Base-by-base conservation (phyloP, 2,113 vertebrate genomes). In the Osmerus eperlanus region DNA sequence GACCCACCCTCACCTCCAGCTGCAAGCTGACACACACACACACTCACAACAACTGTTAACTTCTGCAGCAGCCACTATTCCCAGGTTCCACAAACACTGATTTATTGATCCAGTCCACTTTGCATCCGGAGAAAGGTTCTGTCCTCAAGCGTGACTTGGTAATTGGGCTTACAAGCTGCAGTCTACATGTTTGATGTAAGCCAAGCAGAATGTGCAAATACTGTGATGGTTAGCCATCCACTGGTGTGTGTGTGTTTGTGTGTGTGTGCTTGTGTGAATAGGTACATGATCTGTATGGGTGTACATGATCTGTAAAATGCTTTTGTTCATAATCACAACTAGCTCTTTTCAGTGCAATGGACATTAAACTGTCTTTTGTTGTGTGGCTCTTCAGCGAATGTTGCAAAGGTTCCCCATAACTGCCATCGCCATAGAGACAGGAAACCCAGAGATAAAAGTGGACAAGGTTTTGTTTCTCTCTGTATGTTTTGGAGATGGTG, bases 301-400 rank as follows among this genome's bases (percentile, higher is more conserved):
- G 9, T 47, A 47, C 41, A 47, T 47, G 77, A 83, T 83, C 79
- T 55, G 53, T 13, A 55, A 61, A 53, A 47, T 41, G 60, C 67
- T 72, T 70, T 83, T 83, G 72, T 80, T 25, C 52, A 53, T 51
- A 51, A 65, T 65, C 64, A 51, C 18, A 15, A 51, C 47, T 28
- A 61, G 21, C 54, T 54, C 56, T 72, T 41, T 78, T 70, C 60
- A 59, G 52, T 61, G 69, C 75, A 72, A 32, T 69, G 23, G 47
- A 73, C 53, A 74, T 73, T 69, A 73, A 80, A 80, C 78, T 71
- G 52, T 51, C 53, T 54, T 68, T 78, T 80, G 67, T 78, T 51
- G 72, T 66, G 28, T 65, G 75, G 75, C 69, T 69, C 81, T 68
- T 74, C 74, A 79, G 56, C 70, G 54, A 69, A 51, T 25, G 67